A percentile compares a stretch with the other conserved stretches of the same genome.
Evolutionary conservation across 2,113 vertebrate species (phyloP).

Genomic region (Trematocara marginatum): DNA sequence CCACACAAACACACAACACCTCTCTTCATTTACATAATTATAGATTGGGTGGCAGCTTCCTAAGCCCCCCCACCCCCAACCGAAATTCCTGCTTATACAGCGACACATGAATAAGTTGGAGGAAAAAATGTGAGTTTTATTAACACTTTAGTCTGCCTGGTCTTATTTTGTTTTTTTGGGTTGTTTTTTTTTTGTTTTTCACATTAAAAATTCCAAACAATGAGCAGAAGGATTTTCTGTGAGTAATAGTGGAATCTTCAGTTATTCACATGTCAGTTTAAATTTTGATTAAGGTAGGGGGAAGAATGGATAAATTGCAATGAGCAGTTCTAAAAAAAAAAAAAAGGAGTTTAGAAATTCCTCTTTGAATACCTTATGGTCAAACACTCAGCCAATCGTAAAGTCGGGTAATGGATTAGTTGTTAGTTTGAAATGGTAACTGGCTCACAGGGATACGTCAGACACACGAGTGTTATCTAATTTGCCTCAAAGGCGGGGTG

Average conservation of each 20-base stretch:
- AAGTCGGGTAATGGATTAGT: background rate
- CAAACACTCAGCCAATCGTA: background rate
- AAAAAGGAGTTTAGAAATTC: background rate
- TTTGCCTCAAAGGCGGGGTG: background rate
- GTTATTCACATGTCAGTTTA: background rate
- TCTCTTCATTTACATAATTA: conserved; percentile 35
- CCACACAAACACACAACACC: background rate
- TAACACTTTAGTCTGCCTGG: background rate
- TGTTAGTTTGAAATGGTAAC: background rate
- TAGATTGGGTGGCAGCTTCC: background rate
- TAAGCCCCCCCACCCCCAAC: background rate
- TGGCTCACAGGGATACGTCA: background rate
- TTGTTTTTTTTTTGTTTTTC: background rate
- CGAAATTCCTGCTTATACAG: background rate
- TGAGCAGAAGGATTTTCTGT: background rate
- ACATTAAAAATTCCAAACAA: background rate
- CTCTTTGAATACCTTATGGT: background rate
- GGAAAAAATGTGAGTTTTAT: background rate
- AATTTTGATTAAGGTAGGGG: background rate
- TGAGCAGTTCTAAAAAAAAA: background rate
- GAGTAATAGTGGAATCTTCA: background rate
- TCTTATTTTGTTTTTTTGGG: background rate
- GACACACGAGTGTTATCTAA: background rate
- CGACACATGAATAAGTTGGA: background rate
- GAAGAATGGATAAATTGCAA: background rate